Conservation (phyloP, 2,797 vertebrate species). For the Platyrinchus mystaceus region DNA sequence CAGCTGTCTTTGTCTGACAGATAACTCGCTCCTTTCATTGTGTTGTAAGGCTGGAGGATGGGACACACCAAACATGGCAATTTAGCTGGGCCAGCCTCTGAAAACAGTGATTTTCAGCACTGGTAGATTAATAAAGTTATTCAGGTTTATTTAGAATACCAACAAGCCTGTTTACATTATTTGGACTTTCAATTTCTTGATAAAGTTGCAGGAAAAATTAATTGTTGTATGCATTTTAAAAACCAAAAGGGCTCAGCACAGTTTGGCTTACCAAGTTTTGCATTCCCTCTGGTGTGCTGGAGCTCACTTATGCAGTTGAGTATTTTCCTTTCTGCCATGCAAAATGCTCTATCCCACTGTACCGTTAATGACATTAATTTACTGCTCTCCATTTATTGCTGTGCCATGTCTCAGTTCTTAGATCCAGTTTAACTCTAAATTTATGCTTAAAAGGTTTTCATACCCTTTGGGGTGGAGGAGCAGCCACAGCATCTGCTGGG, state of each 20-base stretch:
- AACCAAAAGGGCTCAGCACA: background rate
- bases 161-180: background rate
- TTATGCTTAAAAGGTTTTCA: background rate
- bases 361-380: background rate
- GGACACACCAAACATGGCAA: background rate
- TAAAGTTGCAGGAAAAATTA: background rate
- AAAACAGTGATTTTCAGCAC: background rate
- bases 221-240: background rate
- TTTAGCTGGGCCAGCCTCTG: background rate
- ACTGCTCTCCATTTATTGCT: background rate
- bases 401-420: background rate
- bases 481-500: background rate
- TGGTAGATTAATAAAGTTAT: background rate
- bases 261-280: background rate
- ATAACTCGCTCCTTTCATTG: background rate
- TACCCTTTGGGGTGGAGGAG: background rate
- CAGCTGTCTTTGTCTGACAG: background rate
- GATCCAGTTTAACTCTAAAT: background rate
- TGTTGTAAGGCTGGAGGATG: background rate
- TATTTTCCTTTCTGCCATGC: background rate
- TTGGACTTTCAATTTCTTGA: background rate
- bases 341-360: background rate
- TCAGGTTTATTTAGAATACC: background rate
- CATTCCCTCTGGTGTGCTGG: fast-evolving
- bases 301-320: background rate